Conservation (phyloP, 2,113 vertebrate genomes). For the Eonycteris spelaea region DNA sequence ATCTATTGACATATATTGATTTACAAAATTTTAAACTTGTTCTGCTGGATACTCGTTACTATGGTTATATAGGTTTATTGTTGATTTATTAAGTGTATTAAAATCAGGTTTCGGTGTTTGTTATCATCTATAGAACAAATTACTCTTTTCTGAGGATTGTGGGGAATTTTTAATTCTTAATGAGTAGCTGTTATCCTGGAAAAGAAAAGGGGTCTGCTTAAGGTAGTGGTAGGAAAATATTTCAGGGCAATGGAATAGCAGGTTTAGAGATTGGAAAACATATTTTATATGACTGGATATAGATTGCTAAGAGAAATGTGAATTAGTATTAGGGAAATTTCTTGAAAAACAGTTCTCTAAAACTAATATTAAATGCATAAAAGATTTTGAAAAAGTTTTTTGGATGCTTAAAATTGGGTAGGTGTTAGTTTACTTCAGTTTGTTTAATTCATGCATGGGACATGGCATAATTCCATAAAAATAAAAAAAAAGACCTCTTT, state of each 20-base stretch:
- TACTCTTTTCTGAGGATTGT: background rate
- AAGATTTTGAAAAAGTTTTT: background rate
- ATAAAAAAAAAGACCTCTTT: background rate
- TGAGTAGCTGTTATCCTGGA: background rate
- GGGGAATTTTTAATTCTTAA: background rate
- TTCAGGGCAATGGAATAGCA: background rate
- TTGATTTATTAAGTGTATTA: background rate
- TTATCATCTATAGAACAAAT: background rate
- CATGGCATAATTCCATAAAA: background rate
- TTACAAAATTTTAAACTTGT: background rate
- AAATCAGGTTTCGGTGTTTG: background rate
- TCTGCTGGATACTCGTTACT: background rate
- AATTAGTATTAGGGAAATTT: background rate
- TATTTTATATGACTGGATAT: background rate
- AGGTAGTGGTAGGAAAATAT: background rate
- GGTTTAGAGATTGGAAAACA: background rate
- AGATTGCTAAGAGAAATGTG: background rate
- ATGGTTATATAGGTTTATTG: background rate
- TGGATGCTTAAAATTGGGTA: background rate
- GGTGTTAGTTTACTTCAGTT: background rate
- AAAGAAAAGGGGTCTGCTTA: background rate
- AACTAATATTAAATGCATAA: background rate
- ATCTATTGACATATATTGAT: background rate
- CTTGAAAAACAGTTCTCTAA: background rate
- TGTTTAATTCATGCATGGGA: background rate